Evolutionary conservation across 2,888 invertebrate genomes (phyloP), one percentile per base, ranked within the genome.

Genomic region (Prenolepis imparis): DNA sequence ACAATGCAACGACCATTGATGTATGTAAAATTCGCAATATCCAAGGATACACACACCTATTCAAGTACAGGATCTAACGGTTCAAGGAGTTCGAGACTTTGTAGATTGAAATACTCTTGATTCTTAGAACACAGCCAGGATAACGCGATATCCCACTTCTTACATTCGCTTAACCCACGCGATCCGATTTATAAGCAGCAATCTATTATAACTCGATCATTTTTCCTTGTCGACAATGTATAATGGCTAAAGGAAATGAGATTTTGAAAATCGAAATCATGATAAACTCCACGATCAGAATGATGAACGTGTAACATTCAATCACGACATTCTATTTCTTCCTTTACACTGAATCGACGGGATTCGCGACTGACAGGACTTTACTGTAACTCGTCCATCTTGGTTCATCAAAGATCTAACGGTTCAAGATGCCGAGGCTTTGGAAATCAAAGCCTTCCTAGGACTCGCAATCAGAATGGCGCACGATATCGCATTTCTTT

Each of bases 241-340:
- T 64, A 78, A 59, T 36, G 44, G 59, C 39, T 41, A 36, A 57
- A 77, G 68, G 67, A 77, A 77, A 80, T 44, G 59, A 59, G 70
- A 39, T 70, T 70, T 80, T 70, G 78, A 70, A 80, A 70, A 80
- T 70, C 59, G 70, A 59, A 59, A 59, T 39, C 67, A 55, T 67
- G 36, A n/a, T 11, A 6, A 18, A 32, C n/a, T 48, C 66, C 18
- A 32, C 15, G 41, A 75, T 75, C 66, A 21, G 44, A 66, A 21
- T 75, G 74, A 75, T 66, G 64, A 75, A 66, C 74, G 32, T 61
- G 61, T 15, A 21, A 64, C 86, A 85, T 83, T 89, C 89, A 85
- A 88, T 86, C 86, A 78, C 68, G 59, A 80, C 32, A 41, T 48
- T 68, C 67, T 77, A 28, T 44, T 74, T 84, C 61, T 73, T 52